Conservation (phyloP, 2,888 invertebrate genomes). For the Rhagophthalmus giganteus region DNA sequence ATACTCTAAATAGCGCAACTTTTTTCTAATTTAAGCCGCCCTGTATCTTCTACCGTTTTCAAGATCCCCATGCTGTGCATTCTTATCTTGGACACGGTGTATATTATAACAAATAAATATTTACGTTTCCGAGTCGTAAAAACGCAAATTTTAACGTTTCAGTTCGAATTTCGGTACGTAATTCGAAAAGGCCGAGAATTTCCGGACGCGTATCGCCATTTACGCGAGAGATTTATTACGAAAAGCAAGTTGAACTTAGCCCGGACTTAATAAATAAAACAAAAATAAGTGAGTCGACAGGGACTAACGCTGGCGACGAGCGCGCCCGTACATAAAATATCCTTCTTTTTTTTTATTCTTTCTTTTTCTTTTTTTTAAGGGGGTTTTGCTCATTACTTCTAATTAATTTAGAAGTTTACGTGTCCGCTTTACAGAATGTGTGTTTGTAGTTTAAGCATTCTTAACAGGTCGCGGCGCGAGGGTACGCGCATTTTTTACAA, state of each 20-base stretch:
- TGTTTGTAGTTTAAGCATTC: conserved; percentile 5
- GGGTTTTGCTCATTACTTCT: conserved; percentile 10
- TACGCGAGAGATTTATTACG: not conserved
- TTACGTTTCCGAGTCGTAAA: too few species aligned
- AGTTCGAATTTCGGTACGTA: not conserved
- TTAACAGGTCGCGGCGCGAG: conserved; percentile 6
- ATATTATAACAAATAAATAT: too few species aligned
- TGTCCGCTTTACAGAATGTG: conserved; percentile 4
- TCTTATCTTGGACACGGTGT: too few species aligned
- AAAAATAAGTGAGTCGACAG: conserved; percentile 9
- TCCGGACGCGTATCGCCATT: not conserved
- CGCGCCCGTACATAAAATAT: conserved; percentile 7
- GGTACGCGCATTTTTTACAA: conserved; percentile 4
- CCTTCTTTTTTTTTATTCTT: too few species aligned
- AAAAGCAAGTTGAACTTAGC: conserved; percentile 1
- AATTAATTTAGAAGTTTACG: conserved; percentile 14
- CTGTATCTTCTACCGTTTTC: too few species aligned
- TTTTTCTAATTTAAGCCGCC: too few species aligned
- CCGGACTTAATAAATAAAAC: conserved; percentile 5
- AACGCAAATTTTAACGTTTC: not conserved
- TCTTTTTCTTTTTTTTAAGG: too few species aligned
- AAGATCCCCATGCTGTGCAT: too few species aligned
- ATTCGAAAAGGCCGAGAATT: too few species aligned
- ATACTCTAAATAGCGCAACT: too few species aligned
- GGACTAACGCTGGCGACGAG: not conserved